Evolutionary conservation across 2,888 invertebrate genomes (phyloP).

Genomic region (Ceramica pisi): DNA sequence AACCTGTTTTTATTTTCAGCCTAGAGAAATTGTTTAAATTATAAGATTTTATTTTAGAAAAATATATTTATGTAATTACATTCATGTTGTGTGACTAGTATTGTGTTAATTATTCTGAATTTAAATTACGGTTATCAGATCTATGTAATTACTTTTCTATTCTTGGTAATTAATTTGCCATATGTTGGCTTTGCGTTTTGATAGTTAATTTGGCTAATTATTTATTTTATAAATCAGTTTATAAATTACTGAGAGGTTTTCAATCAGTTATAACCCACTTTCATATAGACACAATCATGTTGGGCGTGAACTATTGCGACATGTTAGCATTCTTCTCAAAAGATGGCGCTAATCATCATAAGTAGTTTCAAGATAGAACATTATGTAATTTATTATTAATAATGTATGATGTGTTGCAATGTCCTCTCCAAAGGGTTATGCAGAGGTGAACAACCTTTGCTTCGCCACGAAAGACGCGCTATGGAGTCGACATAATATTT

Average conservation of each 20-base stretch:
- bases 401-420: conserved; percentile 15
- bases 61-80: conserved; percentile 7
- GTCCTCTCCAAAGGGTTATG: conserved; percentile 35
- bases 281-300: conserved; percentile 23
- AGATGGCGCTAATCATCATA: conserved; percentile 59
- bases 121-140: not conserved
- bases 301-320: conserved; percentile 41
- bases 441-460: conserved; percentile 27
- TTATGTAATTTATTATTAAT: conserved; percentile 29
- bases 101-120: conserved; percentile 5
- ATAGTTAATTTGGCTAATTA: not conserved
- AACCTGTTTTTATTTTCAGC: conserved; percentile 52
- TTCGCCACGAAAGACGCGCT: not conserved
- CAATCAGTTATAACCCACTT: conserved; percentile 23
- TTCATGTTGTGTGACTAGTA: conserved; percentile 2
- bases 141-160: conserved; percentile 1
- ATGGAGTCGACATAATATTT: not conserved
- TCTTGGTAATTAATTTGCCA: not conserved
- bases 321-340: conserved; percentile 37
- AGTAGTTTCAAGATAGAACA: conserved; percentile 13
- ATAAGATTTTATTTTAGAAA: conserved; percentile 1
- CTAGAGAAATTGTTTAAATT: conserved; percentile 5
- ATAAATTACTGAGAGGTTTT: not conserved
- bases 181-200: too few relatives aligned
- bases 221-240: not conserved